Conservation (phyloP, 2,797 vertebrate species). For the Coilia nasus region DNA sequence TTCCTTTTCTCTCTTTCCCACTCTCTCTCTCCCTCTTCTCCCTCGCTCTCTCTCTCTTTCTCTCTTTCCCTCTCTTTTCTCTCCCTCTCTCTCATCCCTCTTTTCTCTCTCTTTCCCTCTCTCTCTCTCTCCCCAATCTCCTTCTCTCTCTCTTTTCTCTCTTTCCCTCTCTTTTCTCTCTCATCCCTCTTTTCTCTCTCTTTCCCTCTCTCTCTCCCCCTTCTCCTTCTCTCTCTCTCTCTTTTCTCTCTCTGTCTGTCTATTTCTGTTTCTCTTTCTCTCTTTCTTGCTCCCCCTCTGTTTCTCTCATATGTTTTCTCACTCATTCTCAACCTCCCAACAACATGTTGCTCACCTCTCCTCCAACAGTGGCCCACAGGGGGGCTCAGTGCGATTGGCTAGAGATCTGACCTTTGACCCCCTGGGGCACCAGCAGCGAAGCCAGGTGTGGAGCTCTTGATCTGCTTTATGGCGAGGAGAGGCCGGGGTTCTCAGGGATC, state of each 20-base stretch:
- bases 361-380: not conserved
- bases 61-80: too few species aligned
- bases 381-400: too few species aligned
- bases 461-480: too few species aligned
- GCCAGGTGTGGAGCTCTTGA: too few species aligned
- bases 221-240: not conserved
- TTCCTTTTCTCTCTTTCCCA: not conserved
- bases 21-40: not conserved
- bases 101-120: not conserved
- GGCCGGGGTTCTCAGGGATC: too few species aligned
- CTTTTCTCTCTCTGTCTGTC: too few species aligned
- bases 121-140: conserved; percentile 6
- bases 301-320: conserved; percentile 1
- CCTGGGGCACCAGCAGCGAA: too few species aligned
- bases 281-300: not conserved
- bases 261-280: not conserved
- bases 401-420: too few species aligned
- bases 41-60: not conserved
- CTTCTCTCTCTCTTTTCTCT: not conserved
- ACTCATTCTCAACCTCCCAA: not conserved
- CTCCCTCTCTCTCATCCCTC: not conserved
- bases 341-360: not conserved
- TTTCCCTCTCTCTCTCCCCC: not conserved
- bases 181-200: not conserved
- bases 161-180: too few species aligned